Evolutionary conservation across 2,888 invertebrate species (phyloP).

Genomic region (Epirrita christyi): DNA sequence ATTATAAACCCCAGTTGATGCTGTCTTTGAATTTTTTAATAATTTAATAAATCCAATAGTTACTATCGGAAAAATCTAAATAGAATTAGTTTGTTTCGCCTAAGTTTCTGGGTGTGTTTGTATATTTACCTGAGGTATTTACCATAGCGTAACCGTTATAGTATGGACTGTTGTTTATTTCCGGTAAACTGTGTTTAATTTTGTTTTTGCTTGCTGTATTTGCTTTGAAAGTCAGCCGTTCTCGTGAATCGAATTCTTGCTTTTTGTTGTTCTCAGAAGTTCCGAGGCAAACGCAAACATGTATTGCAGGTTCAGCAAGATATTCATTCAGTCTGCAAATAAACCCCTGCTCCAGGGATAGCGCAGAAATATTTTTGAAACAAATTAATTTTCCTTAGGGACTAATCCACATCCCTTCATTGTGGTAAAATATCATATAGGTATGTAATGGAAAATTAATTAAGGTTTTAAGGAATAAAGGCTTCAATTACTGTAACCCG

Average conservation of each 20-base stretch:
- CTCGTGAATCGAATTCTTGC: conserved; percentile 6
- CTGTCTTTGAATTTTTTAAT: not conserved
- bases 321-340: not conserved
- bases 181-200: conserved; percentile 9
- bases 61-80: not conserved
- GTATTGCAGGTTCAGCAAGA: not conserved
- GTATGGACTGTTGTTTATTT: conserved; percentile 1
- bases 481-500: conserved; percentile 3
- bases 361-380: conserved; percentile 3
- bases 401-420: conserved; percentile 30
- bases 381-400: conserved; percentile 31
- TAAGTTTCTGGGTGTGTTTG: conserved; percentile 5
- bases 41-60: not conserved
- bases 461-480: conserved; percentile 5
- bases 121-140: too few species aligned
- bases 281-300: not conserved
- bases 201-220: not conserved
- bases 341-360: conserved; percentile 3
- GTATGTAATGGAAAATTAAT: conserved; percentile 11
- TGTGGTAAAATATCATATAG: conserved; percentile 9
- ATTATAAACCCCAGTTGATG: too few species aligned
- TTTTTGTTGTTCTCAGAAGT: conserved; percentile 10
- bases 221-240: conserved; percentile 1
- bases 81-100: not conserved
- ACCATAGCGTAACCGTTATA: conserved; percentile 1